phyloP scores from a whole-genome alignment of 2,797 vertebrate genomes.

The Ibycter americanus region DNA sequence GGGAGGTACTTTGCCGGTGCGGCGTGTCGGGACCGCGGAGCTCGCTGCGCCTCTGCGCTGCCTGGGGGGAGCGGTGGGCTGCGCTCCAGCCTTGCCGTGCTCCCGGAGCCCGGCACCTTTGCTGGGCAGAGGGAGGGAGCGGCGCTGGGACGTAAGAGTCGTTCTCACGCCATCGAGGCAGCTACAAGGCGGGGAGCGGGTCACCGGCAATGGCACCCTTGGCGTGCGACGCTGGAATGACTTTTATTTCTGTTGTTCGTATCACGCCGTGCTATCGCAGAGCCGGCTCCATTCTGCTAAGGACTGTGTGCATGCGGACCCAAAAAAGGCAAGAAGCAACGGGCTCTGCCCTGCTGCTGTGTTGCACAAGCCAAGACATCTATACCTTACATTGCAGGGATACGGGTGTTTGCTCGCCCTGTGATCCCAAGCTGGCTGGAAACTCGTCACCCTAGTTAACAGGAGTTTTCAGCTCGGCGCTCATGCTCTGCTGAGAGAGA shows the following conservation, averaged over 20 bases:
- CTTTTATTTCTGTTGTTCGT: neutral
- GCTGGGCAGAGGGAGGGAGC: neutral
- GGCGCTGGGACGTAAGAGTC: neutral
- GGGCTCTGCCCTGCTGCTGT: neutral
- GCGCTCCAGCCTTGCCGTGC: neutral
- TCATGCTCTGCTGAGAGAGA: neutral
- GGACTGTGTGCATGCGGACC: neutral
- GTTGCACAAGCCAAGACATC: neutral
- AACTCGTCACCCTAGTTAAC: neutral
- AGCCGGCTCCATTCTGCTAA: neutral
- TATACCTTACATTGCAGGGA: neutral
- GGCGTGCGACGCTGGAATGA: neutral
- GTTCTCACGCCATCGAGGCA: neutral
- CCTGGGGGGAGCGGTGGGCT: neutral
- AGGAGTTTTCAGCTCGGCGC: neutral
- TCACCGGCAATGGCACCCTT: neutral
- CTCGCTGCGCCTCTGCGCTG: neutral
- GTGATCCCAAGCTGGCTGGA: neutral
- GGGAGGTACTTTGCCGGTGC: neutral
- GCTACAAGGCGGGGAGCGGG: neutral
- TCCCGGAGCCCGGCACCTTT: neutral
- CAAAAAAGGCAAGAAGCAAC: conserved; percentile 1
- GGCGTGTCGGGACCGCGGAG: neutral
- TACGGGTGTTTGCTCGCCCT: neutral
- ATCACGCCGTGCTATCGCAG: neutral